Base-by-base conservation (phyloP, 2,888 invertebrate species). In the Deilephila porcellus region DNA sequence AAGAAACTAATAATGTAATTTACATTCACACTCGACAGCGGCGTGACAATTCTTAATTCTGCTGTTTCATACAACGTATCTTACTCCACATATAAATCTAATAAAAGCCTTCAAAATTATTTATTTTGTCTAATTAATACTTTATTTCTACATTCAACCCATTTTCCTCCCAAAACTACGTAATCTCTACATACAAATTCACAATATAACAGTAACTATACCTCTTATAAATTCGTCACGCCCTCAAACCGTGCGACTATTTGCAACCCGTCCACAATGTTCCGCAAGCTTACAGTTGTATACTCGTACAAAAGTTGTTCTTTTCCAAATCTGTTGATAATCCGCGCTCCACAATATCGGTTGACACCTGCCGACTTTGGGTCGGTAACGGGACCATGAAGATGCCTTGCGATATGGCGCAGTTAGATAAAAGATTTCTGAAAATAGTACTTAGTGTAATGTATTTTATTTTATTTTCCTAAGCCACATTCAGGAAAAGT, bases 171-270 rank as follows among this genome's bases (percentile, higher is more conserved):
- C 19, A 56, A n/a, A 5, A 45, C 45, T 45, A 14, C 14, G 11
- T 11, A 11, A 14, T 45, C 45, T 8, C 8, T 45, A 3, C 37
- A 45, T 32, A 4, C 5, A 32, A 32, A 32, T 5, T 0, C 17
- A 45, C 67, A 20, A 25, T 76, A 81, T 86, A 88, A 86, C 85
- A 84, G 85, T 87, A 75, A 76, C 76, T 74, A 72, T 76, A 74
- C 75, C 77, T 78, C 77, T 76, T 75, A 76, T 75, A 74, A 73
- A 75, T 74, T 77, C 74, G 77, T 75, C 77, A 76, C 78, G 79
- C 79, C 79, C 76, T 74, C 64, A 32, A 74, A 74, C 56, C 62
- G 45, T 56, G 56, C 29, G 32, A 60, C 8, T 60, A 17, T 25
- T 34, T 73, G 37, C 37, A 59, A 70, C 52, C 25, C 52, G n/a